Evolutionary conservation across 2,888 invertebrate genomes (phyloP).

Genomic region (Aradus depressus): DNA sequence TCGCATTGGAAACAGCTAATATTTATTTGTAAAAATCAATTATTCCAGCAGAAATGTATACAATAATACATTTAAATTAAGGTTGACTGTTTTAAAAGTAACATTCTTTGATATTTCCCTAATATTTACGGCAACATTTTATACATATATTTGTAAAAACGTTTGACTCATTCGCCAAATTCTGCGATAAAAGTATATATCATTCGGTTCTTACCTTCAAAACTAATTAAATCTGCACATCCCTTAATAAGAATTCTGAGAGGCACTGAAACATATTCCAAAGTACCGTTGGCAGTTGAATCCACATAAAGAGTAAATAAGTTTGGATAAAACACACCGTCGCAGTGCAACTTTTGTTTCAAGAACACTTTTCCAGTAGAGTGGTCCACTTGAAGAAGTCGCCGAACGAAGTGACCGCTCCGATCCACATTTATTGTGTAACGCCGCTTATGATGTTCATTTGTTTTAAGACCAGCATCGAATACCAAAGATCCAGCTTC

Average conservation of each 20-base stretch:
- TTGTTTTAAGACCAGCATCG: constrained; percentile 27
- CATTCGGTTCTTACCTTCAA: constrained; percentile 26
- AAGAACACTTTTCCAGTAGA: constrained; percentile 64
- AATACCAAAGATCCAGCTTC: constrained; percentile 29
- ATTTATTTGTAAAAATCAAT: no score
- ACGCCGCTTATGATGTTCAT: constrained; percentile 38
- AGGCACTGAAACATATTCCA: constrained; percentile 36
- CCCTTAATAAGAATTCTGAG: constrained; percentile 34
- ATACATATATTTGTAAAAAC: no score
- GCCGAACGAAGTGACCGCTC: constrained; percentile 71
- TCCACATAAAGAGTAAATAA: constrained; percentile 79
- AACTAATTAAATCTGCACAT: constrained; percentile 30
- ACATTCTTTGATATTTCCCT: no score
- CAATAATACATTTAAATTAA: no score
- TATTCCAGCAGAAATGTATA: no score
- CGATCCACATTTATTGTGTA: constrained; percentile 70
- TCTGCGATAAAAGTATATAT: no score
- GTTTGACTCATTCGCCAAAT: no score
- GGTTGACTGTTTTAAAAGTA: no score
- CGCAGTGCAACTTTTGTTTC: constrained; percentile 59
- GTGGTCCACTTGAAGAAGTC: constrained; percentile 61
- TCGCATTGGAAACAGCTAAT: no score
- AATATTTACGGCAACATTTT: no score
- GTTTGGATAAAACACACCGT: constrained; percentile 71
- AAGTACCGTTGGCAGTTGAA: constrained; percentile 55